Base-by-base conservation (phyloP, 2,888 invertebrate genomes). In the Doris montereyensis region DNA sequence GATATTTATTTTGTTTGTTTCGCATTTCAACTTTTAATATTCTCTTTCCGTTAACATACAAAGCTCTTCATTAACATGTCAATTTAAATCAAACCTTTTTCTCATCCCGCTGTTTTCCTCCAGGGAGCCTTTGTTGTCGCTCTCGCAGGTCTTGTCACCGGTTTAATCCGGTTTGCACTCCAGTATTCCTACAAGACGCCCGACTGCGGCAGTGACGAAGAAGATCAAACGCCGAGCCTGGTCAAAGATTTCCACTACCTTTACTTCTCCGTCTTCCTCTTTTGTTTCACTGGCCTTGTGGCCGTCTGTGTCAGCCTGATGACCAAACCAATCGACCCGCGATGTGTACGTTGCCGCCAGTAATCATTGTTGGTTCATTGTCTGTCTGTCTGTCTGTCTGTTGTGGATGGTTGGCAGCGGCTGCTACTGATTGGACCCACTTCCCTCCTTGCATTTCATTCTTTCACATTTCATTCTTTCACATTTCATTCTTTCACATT, bases 71-170 rank as follows among this genome's bases (percentile, higher is more conserved):
- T n/a, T n/a, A n/a, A n/a, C n/a, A n/a, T n/a, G n/a, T n/a, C n/a
- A n/a, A n/a, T n/a, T n/a, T n/a, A n/a, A n/a, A n/a, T n/a, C n/a
- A n/a, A n/a, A n/a, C n/a, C n/a, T n/a, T n/a, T n/a, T n/a, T n/a
- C n/a, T n/a, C n/a, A n/a, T n/a, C n/a, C n/a, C n/a, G n/a, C n/a
- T n/a, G n/a, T n/a, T n/a, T n/a, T n/a, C n/a, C 52, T 85, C n/a
- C 86, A 93, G 93, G 93, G 93, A 2, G 93, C 93, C 0, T 93
- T 93, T 85, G 92, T 91, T 91, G 92, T 92, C 0, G 86, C 93
- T n/a, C 90, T 93, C 86, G 83, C 91, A 26, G 93, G 93, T 0
- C 88, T 93, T 79, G 83, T 88, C 17, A 85, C 92, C 4, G 93
- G 93, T 13, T 70, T 88, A 34, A 85, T 91, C 28, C 88, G 93